These are phyloP conservation scores for Cygnus buccinator DNA, from an alignment of 2,113 vertebrate species.

Conservation along the genomic window DNA sequence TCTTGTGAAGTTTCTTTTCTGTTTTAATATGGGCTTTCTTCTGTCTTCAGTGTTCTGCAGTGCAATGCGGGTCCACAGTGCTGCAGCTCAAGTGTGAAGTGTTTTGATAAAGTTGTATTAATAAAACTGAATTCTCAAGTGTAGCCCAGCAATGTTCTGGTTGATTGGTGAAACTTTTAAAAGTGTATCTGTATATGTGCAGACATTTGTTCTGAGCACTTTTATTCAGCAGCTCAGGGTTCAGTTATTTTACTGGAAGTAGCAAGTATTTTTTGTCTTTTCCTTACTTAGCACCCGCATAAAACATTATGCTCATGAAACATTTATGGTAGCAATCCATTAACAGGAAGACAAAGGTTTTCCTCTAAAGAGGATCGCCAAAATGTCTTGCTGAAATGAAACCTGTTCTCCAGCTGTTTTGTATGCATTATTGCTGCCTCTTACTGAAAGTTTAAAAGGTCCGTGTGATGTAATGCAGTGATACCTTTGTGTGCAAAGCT, in stretches of 20 bases:
- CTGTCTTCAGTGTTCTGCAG: neutral
- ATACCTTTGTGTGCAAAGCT: constrained; percentile 54
- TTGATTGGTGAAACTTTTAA: neutral
- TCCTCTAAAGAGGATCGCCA: neutral
- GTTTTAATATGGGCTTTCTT: neutral
- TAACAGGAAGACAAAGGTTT: constrained; percentile 24
- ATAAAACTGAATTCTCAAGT: neutral
- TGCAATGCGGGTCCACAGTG: neutral
- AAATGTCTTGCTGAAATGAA: constrained; percentile 14
- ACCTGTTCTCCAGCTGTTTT: constrained; percentile 15
- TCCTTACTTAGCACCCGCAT: neutral
- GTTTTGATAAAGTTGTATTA: neutral
- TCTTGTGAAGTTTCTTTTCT: neutral
- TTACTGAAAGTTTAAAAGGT: constrained; percentile 12
- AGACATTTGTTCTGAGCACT: neutral
- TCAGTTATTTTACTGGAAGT: constrained; percentile 42
- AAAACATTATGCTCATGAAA: constrained; percentile 16
- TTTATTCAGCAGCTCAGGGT: neutral
- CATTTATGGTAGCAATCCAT: constrained; percentile 15
- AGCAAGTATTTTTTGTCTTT: neutral
- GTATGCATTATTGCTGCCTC: constrained; percentile 28
- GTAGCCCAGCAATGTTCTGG: neutral
- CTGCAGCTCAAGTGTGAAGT: neutral
- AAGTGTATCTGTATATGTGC: neutral
- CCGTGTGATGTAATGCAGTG: neutral